phyloP scores from a whole-genome alignment of 2,888 invertebrate genomes.

The Cataglyphis cursor region DNA sequence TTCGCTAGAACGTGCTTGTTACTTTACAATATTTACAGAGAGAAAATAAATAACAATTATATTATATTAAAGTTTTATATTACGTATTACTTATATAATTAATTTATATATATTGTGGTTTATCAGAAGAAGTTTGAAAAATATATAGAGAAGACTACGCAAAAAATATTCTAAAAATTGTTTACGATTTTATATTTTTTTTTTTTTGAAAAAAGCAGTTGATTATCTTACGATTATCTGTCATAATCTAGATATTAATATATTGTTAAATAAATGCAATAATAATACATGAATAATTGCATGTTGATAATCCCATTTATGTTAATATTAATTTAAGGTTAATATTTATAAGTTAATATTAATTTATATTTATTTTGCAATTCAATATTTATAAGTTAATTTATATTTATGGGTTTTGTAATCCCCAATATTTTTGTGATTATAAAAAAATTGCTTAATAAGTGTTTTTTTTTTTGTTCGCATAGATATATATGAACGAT shows the following conservation, averaged over 20 bases:
- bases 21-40: neutral
- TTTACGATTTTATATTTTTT: neutral
- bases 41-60: slow-evolving; percentile 3
- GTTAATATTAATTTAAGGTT: neutral
- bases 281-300: neutral
- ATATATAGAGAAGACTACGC: neutral
- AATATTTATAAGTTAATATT: too few relatives aligned
- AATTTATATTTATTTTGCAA: too few relatives aligned
- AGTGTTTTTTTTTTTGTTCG: slow-evolving; percentile 12
- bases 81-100: neutral
- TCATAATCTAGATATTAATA: slow-evolving; percentile 4
- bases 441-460: neutral
- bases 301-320: neutral
- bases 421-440: neutral
- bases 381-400: too few relatives aligned
- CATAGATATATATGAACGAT: slow-evolving; percentile 4
- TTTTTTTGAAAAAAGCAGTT: neutral
- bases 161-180: neutral
- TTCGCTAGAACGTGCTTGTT: neutral
- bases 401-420: neutral
- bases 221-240: neutral
- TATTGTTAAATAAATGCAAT: slow-evolving; percentile 7
- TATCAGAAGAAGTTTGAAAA: neutral
- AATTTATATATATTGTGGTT: neutral
- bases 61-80: neutral